Conservation (phyloP, 1,140 invertebrate species). For the Papilio machaon region DNA sequence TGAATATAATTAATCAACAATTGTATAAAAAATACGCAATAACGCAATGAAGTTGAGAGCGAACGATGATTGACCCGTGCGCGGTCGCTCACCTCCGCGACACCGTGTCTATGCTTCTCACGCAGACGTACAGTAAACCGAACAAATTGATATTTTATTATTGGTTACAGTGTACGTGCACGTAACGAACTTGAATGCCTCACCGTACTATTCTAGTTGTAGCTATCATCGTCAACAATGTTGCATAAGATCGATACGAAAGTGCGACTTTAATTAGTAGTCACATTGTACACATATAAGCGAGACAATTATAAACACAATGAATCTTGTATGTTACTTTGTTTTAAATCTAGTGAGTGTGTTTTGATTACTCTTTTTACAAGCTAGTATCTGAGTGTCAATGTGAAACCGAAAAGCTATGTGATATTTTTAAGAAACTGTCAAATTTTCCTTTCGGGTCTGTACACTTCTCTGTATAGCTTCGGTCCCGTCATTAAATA, state of each 20-base stretch:
- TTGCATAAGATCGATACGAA: constrained; percentile 19
- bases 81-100: constrained; percentile 67
- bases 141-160: constrained; percentile 20
- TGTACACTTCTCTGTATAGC: neutral
- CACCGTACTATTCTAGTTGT: neutral
- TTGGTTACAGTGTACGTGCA: neutral
- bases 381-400: too few species aligned
- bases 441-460: neutral
- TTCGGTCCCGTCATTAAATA: neutral
- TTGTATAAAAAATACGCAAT: constrained; percentile 52
- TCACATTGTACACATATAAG: neutral
- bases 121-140: constrained; percentile 24
- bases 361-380: neutral
- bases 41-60: constrained; percentile 60
- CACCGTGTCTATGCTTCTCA: constrained; percentile 45
- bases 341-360: neutral
- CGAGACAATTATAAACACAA: constrained; percentile 6
- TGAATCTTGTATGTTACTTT: neutral
- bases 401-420: neutral
- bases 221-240: constrained; percentile 7
- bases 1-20: constrained; percentile 28
- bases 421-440: neutral
- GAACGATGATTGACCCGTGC: constrained; percentile 62
- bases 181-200: neutral
- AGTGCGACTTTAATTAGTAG: neutral